phyloP scores from a whole-genome alignment of 2,797 vertebrate genomes.

The Huso huso region DNA sequence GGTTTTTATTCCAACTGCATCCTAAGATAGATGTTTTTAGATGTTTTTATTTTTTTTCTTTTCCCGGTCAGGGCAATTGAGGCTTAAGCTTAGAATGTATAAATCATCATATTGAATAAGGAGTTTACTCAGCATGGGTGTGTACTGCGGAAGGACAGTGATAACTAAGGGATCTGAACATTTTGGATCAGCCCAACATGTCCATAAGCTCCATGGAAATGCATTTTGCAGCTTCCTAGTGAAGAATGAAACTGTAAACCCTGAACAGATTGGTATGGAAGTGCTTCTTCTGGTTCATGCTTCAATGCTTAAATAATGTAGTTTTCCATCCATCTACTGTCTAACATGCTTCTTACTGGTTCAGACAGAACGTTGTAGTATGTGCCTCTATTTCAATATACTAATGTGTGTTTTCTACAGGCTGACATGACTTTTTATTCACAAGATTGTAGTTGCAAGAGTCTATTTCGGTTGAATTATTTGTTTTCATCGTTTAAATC shows the following conservation, averaged over 20 bases:
- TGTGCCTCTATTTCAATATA: not conserved
- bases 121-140: too few relatives aligned
- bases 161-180: too few relatives aligned
- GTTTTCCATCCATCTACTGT: not conserved
- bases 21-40: too few relatives aligned
- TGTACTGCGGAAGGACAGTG: too few relatives aligned
- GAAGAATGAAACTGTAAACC: not conserved
- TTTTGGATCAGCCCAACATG: too few relatives aligned
- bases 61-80: too few relatives aligned
- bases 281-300: not conserved
- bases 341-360: not conserved
- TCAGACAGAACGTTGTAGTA: not conserved
- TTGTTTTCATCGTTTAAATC: not conserved
- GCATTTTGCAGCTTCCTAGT: not conserved
- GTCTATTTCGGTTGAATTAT: not conserved
- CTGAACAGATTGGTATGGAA: not conserved
- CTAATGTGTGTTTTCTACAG: not conserved
- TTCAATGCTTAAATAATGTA: constrained; percentile 1
- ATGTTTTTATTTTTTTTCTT: too few relatives aligned
- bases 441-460: not conserved
- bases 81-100: too few relatives aligned
- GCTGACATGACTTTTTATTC: too few relatives aligned
- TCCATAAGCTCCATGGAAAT: constrained; percentile 1
- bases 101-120: too few relatives aligned
- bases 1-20: too few relatives aligned